Evolutionary conservation across 23 tunicate genomes (phyloP).

Genomic region (Halocynthia roretzi): DNA sequence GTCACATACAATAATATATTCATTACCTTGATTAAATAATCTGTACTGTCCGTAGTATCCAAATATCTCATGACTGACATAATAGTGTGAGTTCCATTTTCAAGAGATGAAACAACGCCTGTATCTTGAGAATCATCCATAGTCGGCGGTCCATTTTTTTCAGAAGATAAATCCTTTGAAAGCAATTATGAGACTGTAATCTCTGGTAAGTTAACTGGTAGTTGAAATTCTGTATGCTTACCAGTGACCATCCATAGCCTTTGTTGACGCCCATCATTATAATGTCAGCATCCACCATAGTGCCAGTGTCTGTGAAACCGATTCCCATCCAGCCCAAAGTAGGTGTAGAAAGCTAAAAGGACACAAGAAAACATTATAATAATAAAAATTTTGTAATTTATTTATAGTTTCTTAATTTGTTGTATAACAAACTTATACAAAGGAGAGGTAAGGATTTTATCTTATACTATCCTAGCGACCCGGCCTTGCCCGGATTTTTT

Average conservation of each 20-base stretch:
- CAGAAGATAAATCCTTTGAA: slow-evolving; percentile 5
- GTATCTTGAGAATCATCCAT: not conserved
- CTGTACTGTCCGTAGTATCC: slow-evolving; percentile 6
- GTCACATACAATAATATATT: not conserved
- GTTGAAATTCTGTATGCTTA: not conserved
- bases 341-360: slow-evolving; percentile 9
- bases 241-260: not conserved
- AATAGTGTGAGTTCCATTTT: slow-evolving; percentile 24
- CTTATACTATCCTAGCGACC: no score
- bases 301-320: slow-evolving; percentile 10
- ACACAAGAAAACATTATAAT: no score
- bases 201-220: no score
- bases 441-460: no score
- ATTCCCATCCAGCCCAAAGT: slow-evolving; percentile 27
- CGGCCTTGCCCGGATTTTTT: no score
- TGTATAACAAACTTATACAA: no score
- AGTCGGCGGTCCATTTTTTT: slow-evolving; percentile 1
- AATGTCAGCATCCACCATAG: slow-evolving; percentile 21
- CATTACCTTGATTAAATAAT: slow-evolving; percentile 5
- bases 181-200: no score
- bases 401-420: no score
- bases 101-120: not conserved
- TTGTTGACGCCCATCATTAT: slow-evolving; percentile 8
- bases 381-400: no score
- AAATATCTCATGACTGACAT: slow-evolving; percentile 5